Percentiles rank a stretch among this genome's conserved stretches.
Evolutionary conservation across 2,888 invertebrate species (phyloP).

Genomic region (Microctonus aethiopoides): DNA sequence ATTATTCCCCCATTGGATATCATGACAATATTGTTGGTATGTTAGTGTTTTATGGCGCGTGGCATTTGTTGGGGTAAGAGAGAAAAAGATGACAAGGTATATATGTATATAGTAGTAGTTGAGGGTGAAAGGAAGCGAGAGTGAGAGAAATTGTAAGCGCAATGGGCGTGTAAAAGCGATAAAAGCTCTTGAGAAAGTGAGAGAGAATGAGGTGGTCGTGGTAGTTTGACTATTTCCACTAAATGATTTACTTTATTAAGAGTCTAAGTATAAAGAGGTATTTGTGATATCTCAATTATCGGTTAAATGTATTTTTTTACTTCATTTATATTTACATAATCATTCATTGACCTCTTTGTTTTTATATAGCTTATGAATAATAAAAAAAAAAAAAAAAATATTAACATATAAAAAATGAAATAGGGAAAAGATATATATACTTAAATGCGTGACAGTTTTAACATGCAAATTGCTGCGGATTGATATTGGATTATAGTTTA

Average conservation of each 20-base stretch:
- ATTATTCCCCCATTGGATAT: not conserved
- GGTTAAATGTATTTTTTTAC: not conserved
- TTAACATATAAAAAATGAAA: not conserved
- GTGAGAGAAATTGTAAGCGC: slow-evolving; percentile 50
- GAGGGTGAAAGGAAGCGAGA: not conserved
- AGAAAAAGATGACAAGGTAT: not conserved
- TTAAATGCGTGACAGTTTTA: slow-evolving; percentile 13
- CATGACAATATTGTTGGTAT: slow-evolving; percentile 8
- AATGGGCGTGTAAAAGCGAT: slow-evolving; percentile 59
- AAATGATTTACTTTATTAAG: not conserved
- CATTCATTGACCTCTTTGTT: not conserved
- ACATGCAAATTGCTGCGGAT: slow-evolving; percentile 23
- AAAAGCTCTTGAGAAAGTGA: slow-evolving; percentile 49
- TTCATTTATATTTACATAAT: not conserved
- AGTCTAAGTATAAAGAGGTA: not conserved
- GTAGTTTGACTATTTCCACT: not conserved
- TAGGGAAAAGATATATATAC: not conserved
- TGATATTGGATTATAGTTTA: slow-evolving; percentile 27
- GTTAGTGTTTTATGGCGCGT: slow-evolving; percentile 21
- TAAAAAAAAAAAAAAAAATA: not conserved
- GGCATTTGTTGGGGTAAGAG: slow-evolving; percentile 8
- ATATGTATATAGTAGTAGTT: not conserved
- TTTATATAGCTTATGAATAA: not conserved
- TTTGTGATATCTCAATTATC: slow-evolving; percentile 2
- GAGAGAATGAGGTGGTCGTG: not conserved